Evolutionary conservation across 1,140 invertebrate genomes (phyloP).

Genomic region (Cotesia chilonis): DNA sequence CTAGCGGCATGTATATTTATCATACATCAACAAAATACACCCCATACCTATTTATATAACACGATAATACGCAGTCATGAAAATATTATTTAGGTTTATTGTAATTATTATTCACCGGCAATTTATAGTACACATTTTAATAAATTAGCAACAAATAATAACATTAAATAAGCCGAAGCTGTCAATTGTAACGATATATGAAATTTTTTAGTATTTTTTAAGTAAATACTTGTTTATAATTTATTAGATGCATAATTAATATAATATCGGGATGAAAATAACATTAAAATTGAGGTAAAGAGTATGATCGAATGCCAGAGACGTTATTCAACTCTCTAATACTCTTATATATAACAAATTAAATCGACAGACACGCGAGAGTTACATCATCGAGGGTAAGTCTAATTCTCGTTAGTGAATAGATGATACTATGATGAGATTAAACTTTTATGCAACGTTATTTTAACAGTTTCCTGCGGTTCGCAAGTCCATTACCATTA

Average conservation of each 20-base stretch:
- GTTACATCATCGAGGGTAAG: slow-evolving; percentile 44
- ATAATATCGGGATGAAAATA: slow-evolving; percentile 1
- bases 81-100: background rate
- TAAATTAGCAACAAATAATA: background rate
- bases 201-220: no score
- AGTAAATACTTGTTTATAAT: no score
- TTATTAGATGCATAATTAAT: no score
- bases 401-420: slow-evolving; percentile 36
- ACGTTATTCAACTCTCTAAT: slow-evolving; percentile 34
- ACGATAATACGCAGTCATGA: slow-evolving; percentile 30
- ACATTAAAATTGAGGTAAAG: slow-evolving; percentile 3
- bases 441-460: slow-evolving; percentile 45
- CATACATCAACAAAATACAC: background rate
- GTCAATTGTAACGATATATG: background rate
- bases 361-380: slow-evolving; percentile 4
- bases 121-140: background rate
- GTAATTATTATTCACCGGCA: background rate
- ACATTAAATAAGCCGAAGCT: background rate
- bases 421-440: slow-evolving; percentile 41
- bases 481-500: slow-evolving; percentile 11
- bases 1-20: no score
- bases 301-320: slow-evolving; percentile 32
- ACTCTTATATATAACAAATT: background rate
- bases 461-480: slow-evolving; percentile 19
- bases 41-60: slow-evolving; percentile 32